Evolutionary conservation across 1,140 invertebrate genomes (phyloP), one percentile per base, ranked within the genome.

Genomic region (Ooceraea biroi): DNA sequence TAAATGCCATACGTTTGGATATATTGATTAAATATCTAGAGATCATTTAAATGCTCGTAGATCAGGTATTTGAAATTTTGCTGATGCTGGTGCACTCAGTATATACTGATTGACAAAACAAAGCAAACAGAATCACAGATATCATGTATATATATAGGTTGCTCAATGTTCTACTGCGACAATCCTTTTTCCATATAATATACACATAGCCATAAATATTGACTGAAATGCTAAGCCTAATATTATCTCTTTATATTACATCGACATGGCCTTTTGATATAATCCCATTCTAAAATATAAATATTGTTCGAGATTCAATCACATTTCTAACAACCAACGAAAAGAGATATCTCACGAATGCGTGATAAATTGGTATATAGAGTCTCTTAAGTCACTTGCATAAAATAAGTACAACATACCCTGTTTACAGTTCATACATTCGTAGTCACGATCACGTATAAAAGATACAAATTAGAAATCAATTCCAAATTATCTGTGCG

Each of bases 351-450:
- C 36, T 7, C 8, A 66, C 17, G 7, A 36, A 36, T 7, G 36
- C 14, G 0, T 48, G 14, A 36, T 17, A 30, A 68, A 68, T 52
- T 55, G 17, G n/a, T n/a, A 12, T 68, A 41, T 57, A 0, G 12
- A 68, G 22, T 78, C 22, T 10, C 41, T 71, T 8, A 19, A 19
- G 36, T 8, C 36, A 30, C 22, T 57, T 19, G 57, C n/a, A 17
- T 22, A 57, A 80, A 71, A 12, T 80, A 80, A 80, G 76, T 80
- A 78, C 76, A 55, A 44, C 12, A 1, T 76, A 77, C 60, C 65
- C 65, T 57, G 50, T 10, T 58, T 25, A 30, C 22, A 58, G 1
- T 22, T 36, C 7, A 36, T n/a, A n/a, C n/a, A 69, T 14, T 69
- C 12, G 8, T 7, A 27, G 10, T n/a, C 52, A 25, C n/a, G 46